Conservation (phyloP, 2,113 vertebrate genomes). For the Chaetorhynchus papuensis region DNA sequence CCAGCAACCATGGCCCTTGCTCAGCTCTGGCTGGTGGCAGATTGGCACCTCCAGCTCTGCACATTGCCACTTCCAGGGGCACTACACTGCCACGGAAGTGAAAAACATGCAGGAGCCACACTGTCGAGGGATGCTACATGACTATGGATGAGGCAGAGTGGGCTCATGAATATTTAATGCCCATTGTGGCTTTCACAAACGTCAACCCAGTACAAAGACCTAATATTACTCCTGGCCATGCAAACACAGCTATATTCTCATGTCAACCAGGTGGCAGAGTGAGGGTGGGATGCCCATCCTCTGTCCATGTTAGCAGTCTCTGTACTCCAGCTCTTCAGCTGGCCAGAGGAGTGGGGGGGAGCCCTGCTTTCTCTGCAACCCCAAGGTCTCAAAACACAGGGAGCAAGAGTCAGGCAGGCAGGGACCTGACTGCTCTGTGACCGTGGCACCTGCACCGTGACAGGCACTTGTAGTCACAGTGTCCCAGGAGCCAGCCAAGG, state of each 20-base stretch:
- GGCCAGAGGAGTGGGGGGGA: neutral
- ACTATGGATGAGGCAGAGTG: constrained; percentile 55
- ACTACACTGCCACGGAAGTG: neutral
- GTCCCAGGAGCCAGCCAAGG: neutral
- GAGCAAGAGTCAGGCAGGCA: neutral
- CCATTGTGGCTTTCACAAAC: constrained; percentile 62
- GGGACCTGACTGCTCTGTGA: neutral
- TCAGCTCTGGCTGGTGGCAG: neutral
- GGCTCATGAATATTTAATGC: constrained; percentile 69
- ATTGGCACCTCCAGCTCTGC: neutral
- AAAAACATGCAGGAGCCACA: neutral
- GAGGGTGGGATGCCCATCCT: neutral
- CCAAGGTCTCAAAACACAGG: rapidly evolving
- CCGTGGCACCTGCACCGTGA: rapidly evolving
- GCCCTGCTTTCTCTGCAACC: neutral
- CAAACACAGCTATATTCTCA: neutral
- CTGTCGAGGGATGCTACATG: constrained; percentile 7
- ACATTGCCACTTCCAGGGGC: neutral
- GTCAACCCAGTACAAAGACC: constrained; percentile 27
- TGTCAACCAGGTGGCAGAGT: neutral
- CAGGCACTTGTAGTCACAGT: rapidly evolving
- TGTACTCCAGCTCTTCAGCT: neutral
- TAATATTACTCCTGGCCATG: constrained; percentile 56
- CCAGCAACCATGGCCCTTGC: neutral
- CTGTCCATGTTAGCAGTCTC: neutral